Conservation (phyloP, 2,113 vertebrate species). For the Girardinichthys multiradiatus region DNA sequence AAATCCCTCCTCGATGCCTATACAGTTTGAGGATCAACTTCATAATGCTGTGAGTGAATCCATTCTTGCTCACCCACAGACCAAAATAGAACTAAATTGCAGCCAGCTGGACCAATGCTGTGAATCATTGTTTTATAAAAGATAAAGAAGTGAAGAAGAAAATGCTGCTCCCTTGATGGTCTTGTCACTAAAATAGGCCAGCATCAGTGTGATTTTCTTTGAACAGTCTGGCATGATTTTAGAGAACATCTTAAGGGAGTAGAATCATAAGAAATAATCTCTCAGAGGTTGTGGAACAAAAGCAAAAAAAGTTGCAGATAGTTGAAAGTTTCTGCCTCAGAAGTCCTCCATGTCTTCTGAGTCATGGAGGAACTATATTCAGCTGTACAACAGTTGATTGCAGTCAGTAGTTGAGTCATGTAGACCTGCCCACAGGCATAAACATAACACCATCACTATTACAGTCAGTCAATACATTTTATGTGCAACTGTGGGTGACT, state of each 20-base stretch:
- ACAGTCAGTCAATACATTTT: background rate
- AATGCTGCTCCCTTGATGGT: slow-evolving; percentile 52
- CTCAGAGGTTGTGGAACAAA: slow-evolving; percentile 73
- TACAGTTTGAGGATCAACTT: slow-evolving; percentile 48
- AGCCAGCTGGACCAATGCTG: slow-evolving; percentile 21
- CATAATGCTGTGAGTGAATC: slow-evolving; percentile 38
- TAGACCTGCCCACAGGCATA: slow-evolving; percentile 32
- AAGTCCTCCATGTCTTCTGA: too few relatives aligned
- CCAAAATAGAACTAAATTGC: slow-evolving; percentile 24
- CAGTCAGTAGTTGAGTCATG: slow-evolving; percentile 27
- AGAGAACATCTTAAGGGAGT: slow-evolving; percentile 68
- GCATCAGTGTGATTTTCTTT: slow-evolving; percentile 67
- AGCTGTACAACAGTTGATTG: slow-evolving; percentile 19
- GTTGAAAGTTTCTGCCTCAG: slow-evolving; percentile 57
- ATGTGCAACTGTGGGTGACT: background rate
- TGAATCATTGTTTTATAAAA: slow-evolving; percentile 35
- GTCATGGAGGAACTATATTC: slow-evolving; percentile 40
- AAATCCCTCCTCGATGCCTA: slow-evolving; percentile 44
- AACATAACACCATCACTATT: slow-evolving; percentile 8
- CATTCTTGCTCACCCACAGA: slow-evolving; percentile 19
- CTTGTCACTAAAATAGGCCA: slow-evolving; percentile 74
- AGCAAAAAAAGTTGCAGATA: slow-evolving; percentile 49
- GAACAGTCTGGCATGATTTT: slow-evolving; percentile 72
- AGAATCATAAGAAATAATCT: slow-evolving; percentile 59
- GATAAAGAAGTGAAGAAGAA: slow-evolving; percentile 20